Conservation (phyloP, 2,888 invertebrate species). For the Andrena bucephala region DNA sequence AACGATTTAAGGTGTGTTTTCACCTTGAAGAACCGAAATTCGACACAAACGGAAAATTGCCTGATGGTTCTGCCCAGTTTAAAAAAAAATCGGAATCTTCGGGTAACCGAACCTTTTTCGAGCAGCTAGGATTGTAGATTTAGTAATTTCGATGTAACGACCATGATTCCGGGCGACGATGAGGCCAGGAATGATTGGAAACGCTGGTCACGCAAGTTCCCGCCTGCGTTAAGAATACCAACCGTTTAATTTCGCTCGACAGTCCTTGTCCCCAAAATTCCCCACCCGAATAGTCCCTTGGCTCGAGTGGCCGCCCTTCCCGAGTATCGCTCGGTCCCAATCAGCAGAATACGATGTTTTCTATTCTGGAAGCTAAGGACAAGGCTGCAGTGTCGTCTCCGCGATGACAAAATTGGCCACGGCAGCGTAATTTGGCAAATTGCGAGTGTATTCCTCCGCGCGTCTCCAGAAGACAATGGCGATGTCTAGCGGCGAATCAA, state of each 20-base stretch:
- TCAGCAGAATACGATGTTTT: too few relatives aligned
- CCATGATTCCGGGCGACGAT: background rate
- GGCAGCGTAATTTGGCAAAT: background rate
- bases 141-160: background rate
- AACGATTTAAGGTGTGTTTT: too few relatives aligned
- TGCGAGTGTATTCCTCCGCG: background rate
- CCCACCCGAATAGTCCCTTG: conserved; percentile 5
- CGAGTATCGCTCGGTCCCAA: too few relatives aligned
- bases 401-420: too few relatives aligned
- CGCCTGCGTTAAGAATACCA: conserved; percentile 48
- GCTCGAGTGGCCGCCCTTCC: background rate
- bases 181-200: conserved; percentile 10
- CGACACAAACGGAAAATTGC: too few relatives aligned
- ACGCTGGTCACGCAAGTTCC: conserved; percentile 39
- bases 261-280: conserved; percentile 50
- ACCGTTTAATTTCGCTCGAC: conserved; percentile 52
- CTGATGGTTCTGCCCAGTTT: too few relatives aligned
- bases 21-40: too few relatives aligned
- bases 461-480: background rate
- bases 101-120: too few relatives aligned
- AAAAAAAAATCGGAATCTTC: too few relatives aligned
- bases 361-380: too few relatives aligned
- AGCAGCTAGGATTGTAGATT: too few relatives aligned
- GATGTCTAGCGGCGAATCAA: background rate
- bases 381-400: too few relatives aligned